Base-by-base conservation (phyloP, 2,797 vertebrate species). In the Triplophysa yarkandensis region DNA sequence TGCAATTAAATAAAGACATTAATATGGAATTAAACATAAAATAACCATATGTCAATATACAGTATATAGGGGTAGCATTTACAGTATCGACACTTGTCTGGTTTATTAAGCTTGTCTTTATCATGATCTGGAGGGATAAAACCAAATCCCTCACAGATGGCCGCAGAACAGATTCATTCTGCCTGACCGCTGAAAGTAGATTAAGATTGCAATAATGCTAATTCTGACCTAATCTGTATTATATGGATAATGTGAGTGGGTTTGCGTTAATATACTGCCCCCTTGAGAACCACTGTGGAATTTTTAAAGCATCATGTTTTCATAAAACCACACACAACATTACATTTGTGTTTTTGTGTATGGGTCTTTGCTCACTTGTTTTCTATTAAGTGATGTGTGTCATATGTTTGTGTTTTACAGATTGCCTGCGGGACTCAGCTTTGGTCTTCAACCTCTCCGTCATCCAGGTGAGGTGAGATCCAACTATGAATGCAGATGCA, bases 391-490 rank as follows among this genome's bases (percentile, higher is more conserved):
- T 30, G 46, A 13, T 46, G 21, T 32, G 10, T n/a, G 11, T 13
- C 17, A 17, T 64, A 11, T 57, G 52, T 68, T 57, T 63, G n/a
- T 72, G 69, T 54, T 52, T 25, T 32, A 9, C 32, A 68, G 69
- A 63, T 21, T 63, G 9, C 63, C 36, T 34, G 21, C 23, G 19
- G 36, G n/a, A 78, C 21, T 34, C 39, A 17, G 21, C 5, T 62
- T 34, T 46, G 54, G 80, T 84, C 84, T 82, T 83, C 80, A 68
- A 30, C 28, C 8, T 74, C 66, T 71, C 74, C 79, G 77, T 80
- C 87, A 84, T 63, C 70, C 85, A 91, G 89, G 90, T 90, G 81
- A 77, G 14, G 5, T 39, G 32, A 4, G 23, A n/a, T 43, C n/a
- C 34, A 13, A 28, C 13, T 36, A n/a, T 28, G 11, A 43, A 44